Evolutionary conservation across 2,797 vertebrate species (phyloP).

Genomic region (Choloepus didactylus): DNA sequence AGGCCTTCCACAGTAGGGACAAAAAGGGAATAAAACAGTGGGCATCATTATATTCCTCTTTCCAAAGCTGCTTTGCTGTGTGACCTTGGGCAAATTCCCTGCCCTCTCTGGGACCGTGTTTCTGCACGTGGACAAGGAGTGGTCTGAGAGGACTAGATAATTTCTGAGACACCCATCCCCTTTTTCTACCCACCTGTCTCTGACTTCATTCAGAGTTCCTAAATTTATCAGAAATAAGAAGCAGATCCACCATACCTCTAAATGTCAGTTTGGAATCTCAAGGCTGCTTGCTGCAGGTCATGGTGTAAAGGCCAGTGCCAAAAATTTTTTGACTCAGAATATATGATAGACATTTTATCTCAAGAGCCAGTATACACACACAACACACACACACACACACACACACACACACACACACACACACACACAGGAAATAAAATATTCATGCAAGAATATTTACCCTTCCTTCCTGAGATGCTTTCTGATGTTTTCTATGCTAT

Average conservation of each 20-base stretch:
- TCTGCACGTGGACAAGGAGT: neutral
- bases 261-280: slow-evolving; percentile 59
- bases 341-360: neutral
- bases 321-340: neutral
- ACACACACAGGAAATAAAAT: neutral
- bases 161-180: neutral
- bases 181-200: neutral
- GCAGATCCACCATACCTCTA: neutral
- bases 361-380: neutral
- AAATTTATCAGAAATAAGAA: slow-evolving; percentile 69
- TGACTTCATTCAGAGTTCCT: slow-evolving; percentile 38
- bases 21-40: slow-evolving; percentile 49
- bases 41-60: neutral
- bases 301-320: neutral
- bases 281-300: neutral
- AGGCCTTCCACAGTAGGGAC: slow-evolving; percentile 47
- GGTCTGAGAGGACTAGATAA: neutral
- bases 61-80: slow-evolving; percentile 49
- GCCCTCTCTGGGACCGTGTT: slow-evolving; percentile 12
- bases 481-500: slow-evolving; percentile 35
- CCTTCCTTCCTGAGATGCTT: neutral
- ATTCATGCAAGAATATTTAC: neutral
- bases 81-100: slow-evolving; percentile 45
- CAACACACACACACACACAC: neutral
- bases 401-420: neutral